Base-by-base conservation (phyloP, 35 echinoderm and acorn worm species). In the Heliocidaris tuberculata region DNA sequence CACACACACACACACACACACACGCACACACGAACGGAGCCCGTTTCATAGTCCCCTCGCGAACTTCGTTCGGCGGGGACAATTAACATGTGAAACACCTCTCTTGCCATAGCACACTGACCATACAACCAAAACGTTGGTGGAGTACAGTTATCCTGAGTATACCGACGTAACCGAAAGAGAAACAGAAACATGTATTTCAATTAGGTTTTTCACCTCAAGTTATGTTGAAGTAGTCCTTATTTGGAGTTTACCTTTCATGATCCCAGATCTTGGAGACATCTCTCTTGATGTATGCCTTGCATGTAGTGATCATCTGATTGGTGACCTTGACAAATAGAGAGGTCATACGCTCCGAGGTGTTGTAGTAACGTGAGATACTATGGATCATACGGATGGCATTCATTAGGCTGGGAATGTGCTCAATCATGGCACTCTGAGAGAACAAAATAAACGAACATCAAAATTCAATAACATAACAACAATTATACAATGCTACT, bases 281-380 rank as follows among this genome's bases (percentile, higher is more conserved):
- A 42, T 97, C 98, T 30, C 97, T 85, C 31, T 97, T 97, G 96
- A 99, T 99, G 94, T 99, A 99, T 13, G 93, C 97, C 95, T 99
- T 99, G 89, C 98, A 99, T 13, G 98, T 99, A 35, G 97, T 99
- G 78, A 99, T 99, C 98, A 99, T 99, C 95, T 99, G 98, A 59
- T 99, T 99, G 96, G 98, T 99, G 85, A 99, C 98, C 94, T 99
- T 97, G 17, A 99, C 98, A 96, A 99, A 99, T 0, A 99, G 96
- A 7, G 98, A 99, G 50, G 97, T 97, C 98, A 99, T 99, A n/a
- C 98, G 89, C 96, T 99, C 98, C 31, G 98, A 99, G 6, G 98
- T 99, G 94, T 99, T 99, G 95, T 99, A 99, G 95, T 96, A 97
- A 1, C 96, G 97, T 47, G 98, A 99, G 94, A 99, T 99, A 52